Conservation (phyloP, 2,113 vertebrate species). For the Gymnobelideus leadbeateri region DNA sequence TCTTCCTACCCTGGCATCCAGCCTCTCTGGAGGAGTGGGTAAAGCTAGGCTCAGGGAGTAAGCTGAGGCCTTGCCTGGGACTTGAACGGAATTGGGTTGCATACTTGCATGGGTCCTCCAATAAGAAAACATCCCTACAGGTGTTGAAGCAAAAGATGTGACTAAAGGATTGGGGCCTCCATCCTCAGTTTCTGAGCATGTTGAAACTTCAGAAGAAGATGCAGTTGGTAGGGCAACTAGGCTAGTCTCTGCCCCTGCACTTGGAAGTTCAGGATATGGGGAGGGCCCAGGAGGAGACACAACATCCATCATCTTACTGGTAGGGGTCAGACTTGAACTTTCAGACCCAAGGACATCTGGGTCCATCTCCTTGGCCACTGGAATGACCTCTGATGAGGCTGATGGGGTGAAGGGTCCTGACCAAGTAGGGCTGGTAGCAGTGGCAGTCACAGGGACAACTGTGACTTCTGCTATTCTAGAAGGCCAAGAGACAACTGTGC, state of each 20-base stretch:
- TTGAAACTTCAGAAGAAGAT: neutral
- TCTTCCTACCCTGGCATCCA: neutral
- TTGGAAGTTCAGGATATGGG: neutral
- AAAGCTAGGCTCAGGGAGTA: neutral
- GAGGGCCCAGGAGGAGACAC: neutral
- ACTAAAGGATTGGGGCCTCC: neutral
- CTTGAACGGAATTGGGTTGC: neutral
- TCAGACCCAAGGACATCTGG: neutral
- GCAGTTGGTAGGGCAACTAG: neutral
- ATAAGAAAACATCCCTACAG: neutral
- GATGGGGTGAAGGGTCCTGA: neutral
- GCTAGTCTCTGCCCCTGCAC: neutral
- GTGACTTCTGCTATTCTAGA: neutral
- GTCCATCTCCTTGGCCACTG: neutral
- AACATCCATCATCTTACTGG: neutral
- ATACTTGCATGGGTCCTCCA: neutral
- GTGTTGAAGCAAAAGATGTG: neutral
- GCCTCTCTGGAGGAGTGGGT: neutral
- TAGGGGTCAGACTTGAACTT: neutral
- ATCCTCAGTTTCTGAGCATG: neutral
- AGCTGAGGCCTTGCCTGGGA: neutral
- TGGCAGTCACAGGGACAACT: neutral
- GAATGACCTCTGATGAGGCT: neutral
- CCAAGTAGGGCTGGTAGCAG: neutral
- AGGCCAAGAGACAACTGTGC: neutral